Base-by-base conservation (phyloP, 2,113 vertebrate genomes). In the Crotophaga sulcirostris region DNA sequence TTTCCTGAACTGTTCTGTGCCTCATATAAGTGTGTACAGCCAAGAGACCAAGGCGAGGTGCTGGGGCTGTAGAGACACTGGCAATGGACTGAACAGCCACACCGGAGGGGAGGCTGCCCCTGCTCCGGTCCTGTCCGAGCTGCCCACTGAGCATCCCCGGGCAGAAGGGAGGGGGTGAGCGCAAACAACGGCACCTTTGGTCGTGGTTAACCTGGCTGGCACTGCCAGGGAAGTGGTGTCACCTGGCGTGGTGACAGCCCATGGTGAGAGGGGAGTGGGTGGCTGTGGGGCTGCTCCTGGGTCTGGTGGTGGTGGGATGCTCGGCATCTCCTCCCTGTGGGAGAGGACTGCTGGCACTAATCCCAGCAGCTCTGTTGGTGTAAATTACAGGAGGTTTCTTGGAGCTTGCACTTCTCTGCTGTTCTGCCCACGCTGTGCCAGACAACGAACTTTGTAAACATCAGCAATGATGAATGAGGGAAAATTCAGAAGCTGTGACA, bases 271-370 rank as follows among this genome's bases (percentile, higher is more conserved):
- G 40, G 36, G 47, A 44, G 18, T 1, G 5, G 28, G 24, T 34
- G 69, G 40, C 31, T 70, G 21, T 7, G 23, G 36, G 31, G 31
- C 51, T 69, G 75, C 60, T 82, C 25, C 67, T 49, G 44, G 33
- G 1, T 33, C 58, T 1, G 1, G 33, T 2, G 1, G 23, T 38
- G 45, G 20, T 15, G 24, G 52, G 44, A 29, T 0, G 2, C 47
- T 20, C 47, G 21, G 29, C 74, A 26, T 58, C 56, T 69, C 25
- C 49, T 58, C 56, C 28, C 25, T 19, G 24, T 2, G 5, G 26
- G 52, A 40, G 11, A 15, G 54, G 29, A 44, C 15, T 6, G 11
- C 24, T 11, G 14, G 28, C 25, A 17, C 26, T 36, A 19, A 24
- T 44, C 38, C 1, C 0, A 13, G 28, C 3, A 9, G 38, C 40